Conservation (phyloP, 2,797 vertebrate species). For the Sebastiscus tertius region DNA sequence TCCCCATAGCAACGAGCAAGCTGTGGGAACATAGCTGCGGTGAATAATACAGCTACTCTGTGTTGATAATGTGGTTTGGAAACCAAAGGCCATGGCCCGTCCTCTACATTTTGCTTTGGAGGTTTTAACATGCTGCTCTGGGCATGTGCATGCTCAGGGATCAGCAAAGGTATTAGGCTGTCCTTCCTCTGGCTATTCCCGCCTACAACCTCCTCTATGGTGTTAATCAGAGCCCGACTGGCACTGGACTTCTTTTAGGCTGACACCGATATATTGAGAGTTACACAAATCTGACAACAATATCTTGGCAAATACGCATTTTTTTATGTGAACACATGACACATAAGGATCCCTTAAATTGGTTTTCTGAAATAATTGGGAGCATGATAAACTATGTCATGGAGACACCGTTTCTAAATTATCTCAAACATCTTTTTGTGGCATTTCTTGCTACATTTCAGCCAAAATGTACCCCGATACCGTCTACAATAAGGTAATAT, state of each 20-base stretch:
- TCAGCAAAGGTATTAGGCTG: slow-evolving; percentile 29
- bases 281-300: neutral
- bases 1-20: slow-evolving; percentile 64
- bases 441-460: neutral
- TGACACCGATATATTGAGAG: neutral
- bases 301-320: neutral
- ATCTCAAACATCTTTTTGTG: neutral
- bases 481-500: neutral
- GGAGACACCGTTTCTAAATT: neutral
- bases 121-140: slow-evolving; percentile 15
- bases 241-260: neutral
- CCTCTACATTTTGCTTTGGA: slow-evolving; percentile 7
- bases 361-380: neutral
- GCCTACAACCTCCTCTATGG: neutral
- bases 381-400: neutral
- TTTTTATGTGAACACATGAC: neutral
- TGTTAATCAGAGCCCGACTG: neutral
- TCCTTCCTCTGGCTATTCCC: slow-evolving; percentile 1
- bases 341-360: neutral
- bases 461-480: neutral
- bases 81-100: slow-evolving; percentile 40
- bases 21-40: slow-evolving; percentile 46
- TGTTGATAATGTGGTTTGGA: slow-evolving; percentile 45
- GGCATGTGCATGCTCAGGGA: slow-evolving; percentile 16
- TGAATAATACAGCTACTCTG: slow-evolving; percentile 27